Evolutionary conservation across 2,113 vertebrate genomes (phyloP).

Genomic region (Nyctereutes procyonoides): DNA sequence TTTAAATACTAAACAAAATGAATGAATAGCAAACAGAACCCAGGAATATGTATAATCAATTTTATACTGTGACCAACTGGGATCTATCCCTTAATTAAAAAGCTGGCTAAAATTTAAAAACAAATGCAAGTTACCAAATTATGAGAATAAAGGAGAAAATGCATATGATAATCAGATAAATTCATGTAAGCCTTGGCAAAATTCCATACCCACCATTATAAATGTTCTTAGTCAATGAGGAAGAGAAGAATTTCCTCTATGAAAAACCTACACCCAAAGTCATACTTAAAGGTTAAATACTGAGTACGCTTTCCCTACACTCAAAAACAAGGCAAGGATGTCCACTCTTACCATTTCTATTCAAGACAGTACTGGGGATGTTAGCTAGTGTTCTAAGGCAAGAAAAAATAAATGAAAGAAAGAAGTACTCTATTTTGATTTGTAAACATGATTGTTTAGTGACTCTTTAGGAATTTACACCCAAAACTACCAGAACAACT

Average conservation of each 20-base stretch:
- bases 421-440: background rate
- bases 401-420: background rate
- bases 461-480: background rate
- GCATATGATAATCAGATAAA: background rate
- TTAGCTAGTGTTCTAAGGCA: background rate
- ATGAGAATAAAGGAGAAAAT: background rate
- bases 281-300: background rate
- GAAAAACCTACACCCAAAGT: background rate
- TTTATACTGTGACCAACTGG: background rate
- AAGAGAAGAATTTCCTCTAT: background rate
- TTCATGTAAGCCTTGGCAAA: background rate
- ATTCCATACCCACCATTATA: background rate
- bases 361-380: background rate
- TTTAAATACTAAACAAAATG: background rate
- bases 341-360: background rate
- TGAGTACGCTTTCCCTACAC: background rate
- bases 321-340: background rate
- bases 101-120: background rate
- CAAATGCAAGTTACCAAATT: background rate
- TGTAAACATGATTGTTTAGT: background rate
- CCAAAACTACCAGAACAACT: background rate
- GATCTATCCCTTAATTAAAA: conserved; percentile 1
- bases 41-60: background rate
- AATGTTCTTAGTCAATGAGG: background rate
- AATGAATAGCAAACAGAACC: background rate